phyloP scores from a whole-genome alignment of 2,113 vertebrate species.

The Lampris megalopsis region DNA sequence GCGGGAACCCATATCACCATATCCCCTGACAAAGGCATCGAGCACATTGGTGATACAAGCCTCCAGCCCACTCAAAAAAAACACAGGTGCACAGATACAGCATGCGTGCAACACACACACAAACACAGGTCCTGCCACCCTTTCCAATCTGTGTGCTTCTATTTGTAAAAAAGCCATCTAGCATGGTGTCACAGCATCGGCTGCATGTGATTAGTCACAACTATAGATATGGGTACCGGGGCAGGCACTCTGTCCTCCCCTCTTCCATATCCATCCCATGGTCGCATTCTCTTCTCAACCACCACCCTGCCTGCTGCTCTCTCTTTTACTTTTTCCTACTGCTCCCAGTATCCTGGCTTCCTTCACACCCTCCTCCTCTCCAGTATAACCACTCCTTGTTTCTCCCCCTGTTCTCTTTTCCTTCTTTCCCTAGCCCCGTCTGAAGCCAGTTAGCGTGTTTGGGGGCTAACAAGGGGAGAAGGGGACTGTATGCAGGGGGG shows the following conservation, averaged over 20 bases:
- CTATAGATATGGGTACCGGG: slow-evolving; percentile 37
- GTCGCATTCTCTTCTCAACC: background rate
- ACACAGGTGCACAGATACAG: background rate
- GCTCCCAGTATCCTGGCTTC: background rate
- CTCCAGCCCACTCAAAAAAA: background rate
- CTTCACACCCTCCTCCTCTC: background rate
- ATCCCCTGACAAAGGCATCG: slow-evolving; percentile 19
- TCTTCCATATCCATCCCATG: background rate
- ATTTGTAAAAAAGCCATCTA: slow-evolving; percentile 39
- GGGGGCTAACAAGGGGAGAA: background rate
- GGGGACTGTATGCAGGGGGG: background rate
- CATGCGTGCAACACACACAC: background rate
- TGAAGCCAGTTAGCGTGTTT: background rate
- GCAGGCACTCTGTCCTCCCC: background rate
- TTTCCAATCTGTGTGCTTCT: slow-evolving; percentile 22
- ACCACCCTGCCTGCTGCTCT: background rate
- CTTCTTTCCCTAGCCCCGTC: background rate
- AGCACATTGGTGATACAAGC: background rate
- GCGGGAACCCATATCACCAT: background rate
- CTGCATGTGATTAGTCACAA: slow-evolving; percentile 47
- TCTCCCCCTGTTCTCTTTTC: too few relatives aligned
- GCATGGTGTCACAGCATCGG: slow-evolving; percentile 33
- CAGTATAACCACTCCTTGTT: background rate
- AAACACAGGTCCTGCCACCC: background rate
- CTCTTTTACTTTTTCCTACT: background rate